Base-by-base conservation (phyloP, 2,797 vertebrate genomes). In the Parauchenoglanis ngamensis region DNA sequence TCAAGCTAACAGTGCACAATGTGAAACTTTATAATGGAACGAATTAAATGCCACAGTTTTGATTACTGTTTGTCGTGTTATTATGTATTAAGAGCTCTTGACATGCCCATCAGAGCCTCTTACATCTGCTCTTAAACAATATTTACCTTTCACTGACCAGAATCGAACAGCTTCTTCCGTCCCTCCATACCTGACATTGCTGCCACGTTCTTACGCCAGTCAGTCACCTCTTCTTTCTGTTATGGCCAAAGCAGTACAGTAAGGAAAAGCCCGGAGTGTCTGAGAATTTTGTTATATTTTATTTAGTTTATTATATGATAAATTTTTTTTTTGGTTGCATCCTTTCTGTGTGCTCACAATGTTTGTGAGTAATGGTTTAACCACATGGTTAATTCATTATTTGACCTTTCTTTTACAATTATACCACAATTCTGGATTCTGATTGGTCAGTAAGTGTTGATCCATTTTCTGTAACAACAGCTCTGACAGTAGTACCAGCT, bases 151-250 rank as follows among this genome's bases (percentile, higher is more conserved):
- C 90, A 90, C 31, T 90, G 89, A 13, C 57, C 87, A 63, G 87
- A 89, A 89, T 90, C n/a, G 15, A 92, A 92, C 63, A 92, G 77
- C 84, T 93, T 92, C 83, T 92, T 92, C 46, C 91, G 89, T 77
- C 91, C 92, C 77, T 93, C 90, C 92, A 92, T 92, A 52, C 91
- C 89, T 54, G 91, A 89, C 92, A 92, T 92, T 83, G 91, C 92
- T 70, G 92, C 92, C 89, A 92, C 90, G n/a, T 92, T 92, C 87
- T 92, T 92, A 87, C 92, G 90, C 92, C 91, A 92, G 82, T 92
- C 90, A 54, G 90, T 91, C 80, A 91, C 91, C 79, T 93, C 90
- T 63, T 92, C 91, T 87, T 92, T 91, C 91, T 93, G 88, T 82
- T 31, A 56, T 31, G 17, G 46, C 10, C 25, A 76, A 65, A 65